A percentile compares a stretch with the other conserved stretches of the same genome.
Conservation (phyloP, 2,113 vertebrate genomes). For the Eulemur rufifrons region DNA sequence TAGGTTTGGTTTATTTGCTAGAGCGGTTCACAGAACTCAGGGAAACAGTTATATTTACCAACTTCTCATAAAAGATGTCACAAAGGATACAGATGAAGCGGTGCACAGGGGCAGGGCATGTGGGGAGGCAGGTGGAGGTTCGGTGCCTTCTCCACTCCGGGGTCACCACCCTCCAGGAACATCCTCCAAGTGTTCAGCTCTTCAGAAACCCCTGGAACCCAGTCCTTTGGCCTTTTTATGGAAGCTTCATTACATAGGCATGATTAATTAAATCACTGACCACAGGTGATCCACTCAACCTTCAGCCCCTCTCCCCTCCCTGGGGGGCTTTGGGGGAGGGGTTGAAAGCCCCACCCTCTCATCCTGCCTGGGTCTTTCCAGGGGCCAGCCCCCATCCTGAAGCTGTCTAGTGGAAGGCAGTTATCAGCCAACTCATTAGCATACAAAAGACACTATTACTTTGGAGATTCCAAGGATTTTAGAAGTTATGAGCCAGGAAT, state of each 20-base stretch:
- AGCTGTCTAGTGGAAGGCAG: background rate
- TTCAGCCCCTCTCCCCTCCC: background rate
- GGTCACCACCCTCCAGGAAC: background rate
- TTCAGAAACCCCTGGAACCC: background rate
- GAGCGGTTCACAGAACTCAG: background rate
- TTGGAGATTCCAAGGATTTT: background rate
- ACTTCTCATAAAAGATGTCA: background rate
- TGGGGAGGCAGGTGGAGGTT: background rate
- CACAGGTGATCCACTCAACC: background rate
- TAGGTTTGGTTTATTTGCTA: background rate
- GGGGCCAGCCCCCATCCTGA: background rate
- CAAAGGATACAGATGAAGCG: background rate
- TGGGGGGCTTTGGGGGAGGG: background rate
- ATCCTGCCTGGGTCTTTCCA: background rate
- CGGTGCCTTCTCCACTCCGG: background rate
- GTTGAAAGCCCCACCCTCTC: background rate
- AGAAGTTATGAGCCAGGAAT: too few species aligned
- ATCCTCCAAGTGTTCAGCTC: background rate
- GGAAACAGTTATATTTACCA: background rate
- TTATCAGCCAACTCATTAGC: background rate
- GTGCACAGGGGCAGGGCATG: background rate
- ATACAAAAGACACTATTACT: background rate
- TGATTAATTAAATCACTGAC: background rate
- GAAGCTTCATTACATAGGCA: background rate
- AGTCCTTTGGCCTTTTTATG: background rate